These are phyloP conservation scores for Enteromius anoplus DNA, from an alignment of 2,797 vertebrate species.

Conservation along the genomic window DNA sequence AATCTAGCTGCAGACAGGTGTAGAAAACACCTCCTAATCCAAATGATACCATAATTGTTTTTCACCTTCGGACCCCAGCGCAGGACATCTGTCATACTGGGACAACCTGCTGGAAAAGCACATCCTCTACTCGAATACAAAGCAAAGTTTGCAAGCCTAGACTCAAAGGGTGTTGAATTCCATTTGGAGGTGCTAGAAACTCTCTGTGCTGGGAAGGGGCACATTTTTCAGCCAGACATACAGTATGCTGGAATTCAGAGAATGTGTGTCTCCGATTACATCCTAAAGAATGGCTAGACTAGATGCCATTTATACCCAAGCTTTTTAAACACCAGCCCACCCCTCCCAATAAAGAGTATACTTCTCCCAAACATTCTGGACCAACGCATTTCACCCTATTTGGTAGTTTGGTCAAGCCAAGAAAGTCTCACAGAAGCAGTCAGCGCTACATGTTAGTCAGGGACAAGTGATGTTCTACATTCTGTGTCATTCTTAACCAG, in stretches of 20 bases:
- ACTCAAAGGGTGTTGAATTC: constrained; percentile 25
- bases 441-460: background rate
- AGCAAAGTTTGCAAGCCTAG: constrained; percentile 27
- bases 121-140: constrained; percentile 14
- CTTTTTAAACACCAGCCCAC: background rate
- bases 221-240: constrained; percentile 21
- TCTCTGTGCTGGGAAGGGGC: constrained; percentile 14
- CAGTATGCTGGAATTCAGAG: constrained; percentile 50
- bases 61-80: constrained; percentile 23
- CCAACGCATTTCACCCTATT: constrained; percentile 40
- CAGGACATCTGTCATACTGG: constrained; percentile 24
- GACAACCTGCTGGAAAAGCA: background rate
- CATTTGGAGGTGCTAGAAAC: background rate
- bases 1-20: constrained; percentile 2
- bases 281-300: constrained; percentile 44
- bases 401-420: constrained; percentile 18
- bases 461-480: background rate
- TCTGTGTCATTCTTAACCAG: background rate
- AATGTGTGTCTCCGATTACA: constrained; percentile 58
- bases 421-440: background rate
- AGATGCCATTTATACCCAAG: constrained; percentile 37
- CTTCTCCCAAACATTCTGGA: constrained; percentile 25
- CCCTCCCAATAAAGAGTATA: background rate
- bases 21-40: constrained; percentile 33
- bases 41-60: constrained; percentile 11